phyloP scores from a whole-genome alignment of 2,888 invertebrate species.

The Idaea dimidiata region DNA sequence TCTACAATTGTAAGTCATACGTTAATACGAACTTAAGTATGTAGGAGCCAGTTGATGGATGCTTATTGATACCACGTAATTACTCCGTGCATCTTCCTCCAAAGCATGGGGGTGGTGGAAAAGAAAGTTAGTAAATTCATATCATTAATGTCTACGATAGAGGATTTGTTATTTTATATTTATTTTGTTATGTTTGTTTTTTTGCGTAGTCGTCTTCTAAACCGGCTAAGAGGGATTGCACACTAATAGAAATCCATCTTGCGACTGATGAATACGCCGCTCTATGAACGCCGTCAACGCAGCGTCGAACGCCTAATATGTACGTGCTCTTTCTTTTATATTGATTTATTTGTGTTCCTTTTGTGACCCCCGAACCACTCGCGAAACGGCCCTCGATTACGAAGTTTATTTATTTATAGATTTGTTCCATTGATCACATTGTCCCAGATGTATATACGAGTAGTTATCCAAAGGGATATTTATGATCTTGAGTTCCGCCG shows the following conservation, averaged over 20 bases:
- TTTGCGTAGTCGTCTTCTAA: constrained; percentile 4
- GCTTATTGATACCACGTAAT: no score
- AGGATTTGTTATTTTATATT: no score
- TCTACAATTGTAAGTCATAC: not conserved
- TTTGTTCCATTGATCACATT: constrained; percentile 25
- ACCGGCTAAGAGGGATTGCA: constrained; percentile 2
- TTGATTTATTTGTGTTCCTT: constrained; percentile 17
- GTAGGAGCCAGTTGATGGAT: no score
- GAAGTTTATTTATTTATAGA: constrained; percentile 23
- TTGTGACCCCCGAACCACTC: constrained; percentile 13
- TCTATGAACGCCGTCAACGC: constrained; percentile 3
- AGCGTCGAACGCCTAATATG: constrained; percentile 5
- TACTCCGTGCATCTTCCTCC: no score
- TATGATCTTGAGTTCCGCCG: constrained; percentile 34
- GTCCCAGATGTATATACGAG: constrained; percentile 15
- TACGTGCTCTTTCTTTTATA: constrained; percentile 14
- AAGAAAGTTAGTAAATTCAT: no score
- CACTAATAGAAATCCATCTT: constrained; percentile 2
- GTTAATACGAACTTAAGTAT: no score
- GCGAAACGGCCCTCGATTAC: constrained; percentile 17
- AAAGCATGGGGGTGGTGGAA: no score
- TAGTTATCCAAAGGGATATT: constrained; percentile 30
- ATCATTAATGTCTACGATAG: no score
- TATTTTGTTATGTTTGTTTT: not conserved
- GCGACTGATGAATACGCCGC: constrained; percentile 5